Evolutionary conservation across 2,113 vertebrate species (phyloP).

Genomic region (Arvicanthis niloticus): DNA sequence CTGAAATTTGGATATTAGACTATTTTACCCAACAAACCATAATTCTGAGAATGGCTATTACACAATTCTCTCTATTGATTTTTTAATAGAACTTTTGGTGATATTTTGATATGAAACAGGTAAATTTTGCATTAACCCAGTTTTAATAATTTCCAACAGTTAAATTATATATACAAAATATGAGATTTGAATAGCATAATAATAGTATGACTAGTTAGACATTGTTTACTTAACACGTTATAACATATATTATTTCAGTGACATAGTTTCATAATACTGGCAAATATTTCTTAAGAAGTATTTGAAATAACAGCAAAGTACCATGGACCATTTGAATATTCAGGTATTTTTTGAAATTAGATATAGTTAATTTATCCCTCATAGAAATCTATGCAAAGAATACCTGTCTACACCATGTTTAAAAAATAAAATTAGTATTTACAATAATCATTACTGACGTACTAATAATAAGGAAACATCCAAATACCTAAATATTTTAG

Average conservation of each 20-base stretch:
- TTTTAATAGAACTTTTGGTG: too few species aligned
- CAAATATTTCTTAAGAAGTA: not conserved
- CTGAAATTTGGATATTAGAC: not conserved
- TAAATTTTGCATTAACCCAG: not conserved
- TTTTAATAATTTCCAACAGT: not conserved
- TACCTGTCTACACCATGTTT: not conserved
- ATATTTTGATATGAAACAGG: not conserved
- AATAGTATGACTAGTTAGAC: not conserved
- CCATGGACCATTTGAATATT: not conserved
- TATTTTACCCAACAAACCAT: not conserved
- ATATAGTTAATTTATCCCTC: not conserved
- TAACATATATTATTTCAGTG: not conserved
- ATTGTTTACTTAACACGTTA: not conserved
- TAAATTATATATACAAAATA: not conserved
- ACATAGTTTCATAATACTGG: not conserved
- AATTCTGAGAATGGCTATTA: not conserved
- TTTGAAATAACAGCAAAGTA: not conserved
- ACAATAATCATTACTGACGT: not conserved
- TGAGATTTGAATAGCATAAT: not conserved
- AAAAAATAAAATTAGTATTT: not conserved
- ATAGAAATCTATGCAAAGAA: not conserved
- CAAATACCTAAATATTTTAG: not conserved
- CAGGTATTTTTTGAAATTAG: not conserved
- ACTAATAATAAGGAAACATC: not conserved
- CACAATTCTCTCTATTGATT: not conserved